These are phyloP conservation scores for Tetramorium alpestre DNA, from an alignment of 1,140 invertebrate genomes.

Conservation along the genomic window DNA sequence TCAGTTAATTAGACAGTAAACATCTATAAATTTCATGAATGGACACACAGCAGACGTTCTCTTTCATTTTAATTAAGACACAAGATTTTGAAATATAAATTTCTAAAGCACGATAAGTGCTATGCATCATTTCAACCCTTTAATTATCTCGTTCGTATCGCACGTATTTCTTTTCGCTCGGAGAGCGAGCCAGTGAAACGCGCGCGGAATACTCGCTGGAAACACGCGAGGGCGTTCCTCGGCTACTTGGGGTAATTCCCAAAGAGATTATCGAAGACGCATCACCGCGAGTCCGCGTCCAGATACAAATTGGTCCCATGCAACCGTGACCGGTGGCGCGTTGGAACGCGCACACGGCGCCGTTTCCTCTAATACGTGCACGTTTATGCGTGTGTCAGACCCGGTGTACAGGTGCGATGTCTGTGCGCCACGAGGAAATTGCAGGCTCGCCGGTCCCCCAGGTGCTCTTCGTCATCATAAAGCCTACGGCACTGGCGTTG, in stretches of 20 bases:
- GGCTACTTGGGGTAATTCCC: constrained; percentile 68
- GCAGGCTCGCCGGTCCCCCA: constrained; percentile 81
- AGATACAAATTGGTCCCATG: constrained; percentile 79
- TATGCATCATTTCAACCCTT: background rate
- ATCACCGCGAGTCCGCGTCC: constrained; percentile 72
- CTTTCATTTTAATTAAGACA: background rate
- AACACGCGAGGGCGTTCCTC: constrained; percentile 45
- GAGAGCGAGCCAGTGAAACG: background rate
- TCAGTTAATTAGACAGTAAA: background rate
- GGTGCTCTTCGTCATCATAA: constrained; percentile 86
- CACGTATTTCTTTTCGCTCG: constrained; percentile 23
- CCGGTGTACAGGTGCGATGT: constrained; percentile 70
- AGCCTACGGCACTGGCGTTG: constrained; percentile 82
- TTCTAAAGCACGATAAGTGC: background rate
- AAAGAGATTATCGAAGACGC: constrained; percentile 76
- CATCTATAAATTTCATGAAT: background rate
- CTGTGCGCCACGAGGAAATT: constrained; percentile 80
- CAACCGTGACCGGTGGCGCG: constrained; percentile 69
- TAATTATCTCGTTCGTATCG: constrained; percentile 30
- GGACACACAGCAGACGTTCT: background rate
- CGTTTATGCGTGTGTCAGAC: constrained; percentile 59
- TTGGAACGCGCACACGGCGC: constrained; percentile 36
- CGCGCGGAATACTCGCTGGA: constrained; percentile 30
- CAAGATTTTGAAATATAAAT: background rate
- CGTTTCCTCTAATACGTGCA: constrained; percentile 28